Percentiles rank a stretch among this genome's conserved stretches.
phyloP scores from a whole-genome alignment of 2,888 invertebrate species.

The Pseudococcus viburni region DNA sequence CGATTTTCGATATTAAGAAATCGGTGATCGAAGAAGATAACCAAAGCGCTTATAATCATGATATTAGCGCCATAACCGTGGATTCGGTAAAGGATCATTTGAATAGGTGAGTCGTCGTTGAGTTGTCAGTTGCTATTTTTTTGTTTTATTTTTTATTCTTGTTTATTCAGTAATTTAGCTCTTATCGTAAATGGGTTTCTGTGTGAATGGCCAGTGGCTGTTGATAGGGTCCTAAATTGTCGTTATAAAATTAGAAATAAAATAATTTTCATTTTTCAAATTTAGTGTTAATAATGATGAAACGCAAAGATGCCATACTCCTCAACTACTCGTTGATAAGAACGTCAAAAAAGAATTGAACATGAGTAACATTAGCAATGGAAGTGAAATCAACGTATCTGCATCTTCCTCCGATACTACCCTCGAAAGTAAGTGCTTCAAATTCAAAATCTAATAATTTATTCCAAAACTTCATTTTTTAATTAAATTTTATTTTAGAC shows the following conservation, averaged over 20 bases:
- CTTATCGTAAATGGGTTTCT: no score
- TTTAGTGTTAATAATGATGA: constrained; percentile 3
- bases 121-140: no score
- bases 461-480: not conserved
- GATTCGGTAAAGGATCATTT: constrained; percentile 94
- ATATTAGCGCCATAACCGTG: constrained; percentile 88
- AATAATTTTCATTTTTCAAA: not conserved
- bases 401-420: constrained; percentile 25
- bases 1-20: constrained; percentile 62
- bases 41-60: constrained; percentile 71
- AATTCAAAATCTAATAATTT: not conserved
- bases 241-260: no score
- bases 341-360: not conserved
- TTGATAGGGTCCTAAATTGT: no score
- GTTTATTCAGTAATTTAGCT: no score
- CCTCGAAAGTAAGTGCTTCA: not conserved
- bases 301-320: not conserved
- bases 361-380: not conserved
- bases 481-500: not conserved
- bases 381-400: not conserved
- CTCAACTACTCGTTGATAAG: not conserved
- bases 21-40: constrained; percentile 60
- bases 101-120: constrained; percentile 68
- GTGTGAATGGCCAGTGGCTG: no score
- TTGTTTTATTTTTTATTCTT: no score